phyloP scores from a whole-genome alignment of 1,140 invertebrate genomes.

The Lanistes nyassanus region DNA sequence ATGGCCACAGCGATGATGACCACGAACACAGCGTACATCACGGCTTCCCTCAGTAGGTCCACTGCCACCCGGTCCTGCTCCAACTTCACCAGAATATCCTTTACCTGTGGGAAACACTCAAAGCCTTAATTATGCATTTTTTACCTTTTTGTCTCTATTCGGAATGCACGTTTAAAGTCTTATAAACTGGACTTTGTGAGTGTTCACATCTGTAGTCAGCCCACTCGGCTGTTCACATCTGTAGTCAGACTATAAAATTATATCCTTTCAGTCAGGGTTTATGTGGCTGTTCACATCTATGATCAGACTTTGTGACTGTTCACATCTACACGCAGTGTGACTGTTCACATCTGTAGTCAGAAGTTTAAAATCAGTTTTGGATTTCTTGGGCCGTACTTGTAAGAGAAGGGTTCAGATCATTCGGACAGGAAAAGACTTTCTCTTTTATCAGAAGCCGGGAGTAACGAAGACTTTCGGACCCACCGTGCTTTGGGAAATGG shows the following conservation, averaged over 20 bases:
- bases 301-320: conserved; percentile 62
- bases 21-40: background rate
- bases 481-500: conserved; percentile 9
- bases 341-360: no score
- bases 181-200: background rate
- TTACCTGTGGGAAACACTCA: background rate
- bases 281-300: conserved; percentile 22
- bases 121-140: background rate
- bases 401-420: no score
- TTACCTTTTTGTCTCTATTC: background rate
- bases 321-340: no score
- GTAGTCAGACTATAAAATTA: conserved; percentile 49
- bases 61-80: background rate
- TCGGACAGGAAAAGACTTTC: no score
- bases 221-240: conserved; percentile 61
- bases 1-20: background rate
- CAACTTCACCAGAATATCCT: background rate
- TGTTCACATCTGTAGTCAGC: conserved; percentile 38
- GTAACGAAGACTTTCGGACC: background rate
- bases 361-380: no score
- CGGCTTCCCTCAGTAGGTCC: no score
- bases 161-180: background rate
- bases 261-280: conserved; percentile 55
- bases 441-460: no score
- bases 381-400: no score